Evolutionary conservation across 2,113 vertebrate species (phyloP).

Genomic region (Acanthochromis polyacanthus): DNA sequence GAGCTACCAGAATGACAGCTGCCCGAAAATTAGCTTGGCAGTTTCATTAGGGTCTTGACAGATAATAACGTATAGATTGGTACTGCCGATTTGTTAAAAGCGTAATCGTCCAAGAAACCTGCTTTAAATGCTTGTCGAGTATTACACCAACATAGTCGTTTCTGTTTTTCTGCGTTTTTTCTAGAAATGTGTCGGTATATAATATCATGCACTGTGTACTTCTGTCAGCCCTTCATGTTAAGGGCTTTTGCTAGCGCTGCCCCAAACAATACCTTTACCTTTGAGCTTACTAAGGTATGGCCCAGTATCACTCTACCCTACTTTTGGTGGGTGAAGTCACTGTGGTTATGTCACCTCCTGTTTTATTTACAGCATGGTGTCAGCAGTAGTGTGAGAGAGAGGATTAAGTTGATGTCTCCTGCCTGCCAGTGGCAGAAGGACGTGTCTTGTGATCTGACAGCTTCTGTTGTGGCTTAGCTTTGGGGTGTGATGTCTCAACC

Average conservation of each 20-base stretch:
- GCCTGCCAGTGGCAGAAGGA: constrained; percentile 45
- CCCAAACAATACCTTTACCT: constrained; percentile 1
- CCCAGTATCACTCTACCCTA: constrained; percentile 34
- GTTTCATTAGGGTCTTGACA: no score
- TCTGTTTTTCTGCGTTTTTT: not conserved
- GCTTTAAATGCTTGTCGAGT: not conserved
- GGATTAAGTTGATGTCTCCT: constrained; percentile 65
- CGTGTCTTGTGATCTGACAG: constrained; percentile 54
- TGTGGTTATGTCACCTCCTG: constrained; percentile 71
- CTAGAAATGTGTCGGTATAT: not conserved
- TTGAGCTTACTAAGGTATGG: constrained; percentile 7
- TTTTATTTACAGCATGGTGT: constrained; percentile 77
- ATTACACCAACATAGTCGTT: no score
- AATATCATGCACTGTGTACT: no score
- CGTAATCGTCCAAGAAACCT: not conserved
- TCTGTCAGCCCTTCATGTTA: no score
- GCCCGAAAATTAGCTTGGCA: no score
- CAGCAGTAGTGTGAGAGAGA: constrained; percentile 51
- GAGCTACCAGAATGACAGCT: not conserved
- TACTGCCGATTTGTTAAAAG: not conserved
- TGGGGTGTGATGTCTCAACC: constrained; percentile 50
- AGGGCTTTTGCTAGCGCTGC: not conserved
- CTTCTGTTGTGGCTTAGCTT: constrained; percentile 42
- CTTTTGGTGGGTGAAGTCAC: constrained; percentile 67
- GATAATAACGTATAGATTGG: no score